These are phyloP conservation scores for Drosophila paulistorum DNA, from an alignment of 1,140 invertebrate genomes.

Conservation along the genomic window DNA sequence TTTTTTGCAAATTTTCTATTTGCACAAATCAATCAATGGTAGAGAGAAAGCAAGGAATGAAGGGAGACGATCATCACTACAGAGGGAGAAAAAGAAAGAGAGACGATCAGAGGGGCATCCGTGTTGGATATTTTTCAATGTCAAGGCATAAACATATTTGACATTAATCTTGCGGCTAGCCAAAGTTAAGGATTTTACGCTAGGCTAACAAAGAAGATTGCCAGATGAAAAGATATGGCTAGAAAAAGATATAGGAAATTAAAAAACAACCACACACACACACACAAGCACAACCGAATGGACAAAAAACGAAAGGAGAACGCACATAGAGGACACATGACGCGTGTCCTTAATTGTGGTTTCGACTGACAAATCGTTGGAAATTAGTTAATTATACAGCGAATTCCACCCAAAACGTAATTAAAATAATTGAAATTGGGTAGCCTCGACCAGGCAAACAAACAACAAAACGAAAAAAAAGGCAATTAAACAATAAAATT, in stretches of 20 bases:
- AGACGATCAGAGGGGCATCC: neutral
- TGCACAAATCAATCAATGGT: conserved; percentile 70
- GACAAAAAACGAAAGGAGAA: conserved; percentile 28
- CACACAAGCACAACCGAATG: conserved; percentile 36
- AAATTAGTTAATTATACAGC: conserved; percentile 76
- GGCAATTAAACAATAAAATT: conserved; percentile 79
- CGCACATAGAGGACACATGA: conserved; percentile 48
- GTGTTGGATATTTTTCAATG: conserved; percentile 32
- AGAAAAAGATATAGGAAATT: conserved; percentile 11
- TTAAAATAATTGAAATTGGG: conserved; percentile 75
- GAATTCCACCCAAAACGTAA: conserved; percentile 55
- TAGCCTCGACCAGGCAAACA: conserved; percentile 33
- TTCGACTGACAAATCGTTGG: conserved; percentile 68
- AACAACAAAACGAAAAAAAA: conserved; percentile 37
- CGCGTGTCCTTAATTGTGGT: conserved; percentile 72
- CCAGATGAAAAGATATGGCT: conserved; percentile 23
- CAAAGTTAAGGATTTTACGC: conserved; percentile 57
- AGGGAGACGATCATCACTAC: neutral
- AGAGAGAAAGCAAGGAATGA: neutral
- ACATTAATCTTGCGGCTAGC: conserved; percentile 68
- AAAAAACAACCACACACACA: conserved; percentile 22
- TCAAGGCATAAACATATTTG: conserved; percentile 52
- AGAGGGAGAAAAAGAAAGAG: neutral
- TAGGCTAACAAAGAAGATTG: conserved; percentile 49
- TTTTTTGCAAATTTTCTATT: conserved; percentile 52